Evolutionary conservation across 1,140 invertebrate genomes (phyloP), one percentile per base, ranked within the genome.

Genomic region (Lordiphosa stackelbergi): DNA sequence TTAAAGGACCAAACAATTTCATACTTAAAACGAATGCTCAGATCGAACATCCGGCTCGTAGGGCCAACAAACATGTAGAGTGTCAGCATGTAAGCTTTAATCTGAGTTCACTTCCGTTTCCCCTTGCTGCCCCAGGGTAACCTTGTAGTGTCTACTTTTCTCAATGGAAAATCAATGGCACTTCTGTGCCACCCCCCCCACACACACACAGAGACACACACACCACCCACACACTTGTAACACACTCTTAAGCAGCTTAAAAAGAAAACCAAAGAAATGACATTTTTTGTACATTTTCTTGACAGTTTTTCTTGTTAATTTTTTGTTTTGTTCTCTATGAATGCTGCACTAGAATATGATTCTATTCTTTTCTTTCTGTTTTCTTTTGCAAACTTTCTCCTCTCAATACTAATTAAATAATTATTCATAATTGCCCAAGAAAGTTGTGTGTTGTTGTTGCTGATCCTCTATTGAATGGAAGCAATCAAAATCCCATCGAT

Each of bases 391-490:
- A 31, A 31, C 28, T 31, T 31, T 8, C 2, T 8, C 2, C 28
- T 13, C 60, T 61, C 57, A 45, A 62, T 40, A 53, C 22, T 43
- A 47, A 52, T 24, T 2, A 24, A 47, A 31, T 31, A 31, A 31
- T 28, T 28, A 28, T 28, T 5, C 0, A 28, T 28, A 6, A 28
- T 28, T 5, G 6, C 6, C 5, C 7, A 31, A 31, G 28, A 31
- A 31, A 31, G 58, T 59, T 58, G 48, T 52, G 55, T 58, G 47
- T 58, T 58, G 55, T 58, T 58, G 55, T 58, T 58, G 55, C 47
- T 57, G 54, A 12, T 24, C 19, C n/a, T 22, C 19, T 5, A 22
- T 22, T 22, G 19, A 22, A 22, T 22, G 19, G 19, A 42, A 47
- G 34, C n/a, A 61, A 61, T 37, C 24, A 24, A 62, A 37, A 64